Evolutionary conservation across 2,888 invertebrate species (phyloP).

Genomic region (Diploptera punctata): DNA sequence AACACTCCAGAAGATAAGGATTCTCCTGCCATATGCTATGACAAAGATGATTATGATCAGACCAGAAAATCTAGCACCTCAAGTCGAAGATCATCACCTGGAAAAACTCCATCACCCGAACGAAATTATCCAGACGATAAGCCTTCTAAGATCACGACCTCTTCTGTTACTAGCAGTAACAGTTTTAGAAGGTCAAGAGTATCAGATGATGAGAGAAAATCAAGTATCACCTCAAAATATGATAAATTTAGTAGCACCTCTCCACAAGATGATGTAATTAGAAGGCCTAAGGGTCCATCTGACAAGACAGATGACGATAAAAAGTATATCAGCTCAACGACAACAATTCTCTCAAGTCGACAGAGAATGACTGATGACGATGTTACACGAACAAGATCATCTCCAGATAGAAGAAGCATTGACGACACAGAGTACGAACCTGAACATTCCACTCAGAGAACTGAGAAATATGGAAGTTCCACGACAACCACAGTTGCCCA

Average conservation of each 20-base stretch:
- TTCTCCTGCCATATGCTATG: slow-evolving; percentile 33
- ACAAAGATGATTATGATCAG: slow-evolving; percentile 42
- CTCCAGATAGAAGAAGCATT: background rate
- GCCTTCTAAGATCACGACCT: slow-evolving; percentile 23
- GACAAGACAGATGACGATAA: background rate
- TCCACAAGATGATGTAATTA: slow-evolving; percentile 1
- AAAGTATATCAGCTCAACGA: slow-evolving; percentile 7
- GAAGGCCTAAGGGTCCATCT: slow-evolving; percentile 11
- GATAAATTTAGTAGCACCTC: background rate
- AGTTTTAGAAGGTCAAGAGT: slow-evolving; percentile 31
- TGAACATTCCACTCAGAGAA: slow-evolving; percentile 1
- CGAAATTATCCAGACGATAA: slow-evolving; percentile 10
- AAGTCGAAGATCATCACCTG: slow-evolving; percentile 43
- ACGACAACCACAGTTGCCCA: slow-evolving; percentile 10
- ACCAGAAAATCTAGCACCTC: slow-evolving; percentile 26
- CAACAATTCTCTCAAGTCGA: background rate
- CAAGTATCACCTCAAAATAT: background rate
- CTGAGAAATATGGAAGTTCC: slow-evolving; percentile 20
- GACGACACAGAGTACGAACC: background rate
- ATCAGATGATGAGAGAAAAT: slow-evolving; percentile 24
- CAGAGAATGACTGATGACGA: background rate
- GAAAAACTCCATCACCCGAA: slow-evolving; percentile 35
- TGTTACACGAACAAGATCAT: background rate
- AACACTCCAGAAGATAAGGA: slow-evolving; percentile 45
- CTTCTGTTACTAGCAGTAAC: slow-evolving; percentile 37